Evolutionary conservation across 2,888 invertebrate genomes (phyloP), one percentile per base, ranked within the genome.

Genomic region (Gasteruption jaculator): DNA sequence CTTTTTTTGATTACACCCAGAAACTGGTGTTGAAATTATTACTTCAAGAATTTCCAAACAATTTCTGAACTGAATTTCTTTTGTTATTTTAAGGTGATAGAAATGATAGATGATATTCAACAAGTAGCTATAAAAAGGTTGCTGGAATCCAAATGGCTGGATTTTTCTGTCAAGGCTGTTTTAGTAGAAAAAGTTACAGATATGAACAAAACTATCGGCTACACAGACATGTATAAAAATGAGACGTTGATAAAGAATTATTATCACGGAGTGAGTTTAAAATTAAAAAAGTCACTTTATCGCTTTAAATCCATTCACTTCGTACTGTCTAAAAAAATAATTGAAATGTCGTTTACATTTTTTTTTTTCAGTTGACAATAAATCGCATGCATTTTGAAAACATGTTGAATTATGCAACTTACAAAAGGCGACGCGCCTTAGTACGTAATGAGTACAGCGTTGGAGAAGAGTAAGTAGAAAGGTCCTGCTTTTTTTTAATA

Each of bases 71-170:
- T 2, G 14, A 18, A 21, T 5, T 4, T 20, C 21, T 19, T 8
- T 5, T 15, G 12, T 5, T 20, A 5, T 3, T 38, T 37, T 19
- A 32, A 70, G 68, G 65, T 65, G 12, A 36, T 57, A 30, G 71
- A 74, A 41, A 79, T 80, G 77, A 74, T 79, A 19, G 61, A 67
- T 7, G 71, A 76, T 53, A 71, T 80, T 12, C 65, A 74, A 34
- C 61, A 63, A 34, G 73, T 77, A 0, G 78, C 80, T 58, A 69
- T 72, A 44, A 63, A 72, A 29, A 68, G 77, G 40, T 63, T 80
- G n/a, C 54, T 59, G 6, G 61, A 66, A 3, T 68, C 76, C 18
- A 71, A 73, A 20, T 80, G 80, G 80, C 78, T 80, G 77, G 77
- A 79, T 46, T 65, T 65, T 5, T 62, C 65, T 20, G 79, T 79